phyloP scores from a whole-genome alignment of 2,797 vertebrate genomes.

The Luscinia luscinia region DNA sequence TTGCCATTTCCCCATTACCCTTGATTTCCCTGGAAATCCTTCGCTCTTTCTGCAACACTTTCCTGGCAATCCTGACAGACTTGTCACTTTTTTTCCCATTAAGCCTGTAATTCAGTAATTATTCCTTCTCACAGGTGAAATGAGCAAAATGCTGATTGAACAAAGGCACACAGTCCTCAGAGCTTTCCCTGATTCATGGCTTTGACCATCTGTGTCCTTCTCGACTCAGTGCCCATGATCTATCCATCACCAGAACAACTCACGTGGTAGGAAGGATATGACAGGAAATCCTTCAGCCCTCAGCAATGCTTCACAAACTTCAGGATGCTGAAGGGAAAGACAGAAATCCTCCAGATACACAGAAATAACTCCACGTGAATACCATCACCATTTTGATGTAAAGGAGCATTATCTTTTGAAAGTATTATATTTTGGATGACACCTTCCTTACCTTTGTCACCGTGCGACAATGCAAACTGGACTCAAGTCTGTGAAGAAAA shows the following conservation, averaged over 20 bases:
- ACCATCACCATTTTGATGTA: not conserved
- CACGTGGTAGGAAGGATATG: conserved; percentile 70
- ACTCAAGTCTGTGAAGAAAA: not conserved
- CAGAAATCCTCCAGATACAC: not conserved
- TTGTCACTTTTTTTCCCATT: conserved; percentile 71
- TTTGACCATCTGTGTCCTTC: conserved; percentile 99
- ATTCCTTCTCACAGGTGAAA: conserved; percentile 74
- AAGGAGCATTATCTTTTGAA: not conserved
- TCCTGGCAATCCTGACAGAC: conserved; percentile 47
- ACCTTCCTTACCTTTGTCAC: not conserved
- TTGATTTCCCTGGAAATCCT: not conserved
- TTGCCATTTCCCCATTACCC: not conserved
- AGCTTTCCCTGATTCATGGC: conserved; percentile 82
- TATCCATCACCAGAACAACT: conserved; percentile 85
- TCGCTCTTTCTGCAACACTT: conserved; percentile 27
- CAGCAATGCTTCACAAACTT: conserved; percentile 76
- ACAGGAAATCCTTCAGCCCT: conserved; percentile 80
- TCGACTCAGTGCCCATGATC: conserved; percentile 88
- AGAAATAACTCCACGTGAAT: conserved; percentile 55
- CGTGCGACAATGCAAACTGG: accelerated
- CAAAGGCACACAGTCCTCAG: conserved; percentile 65
- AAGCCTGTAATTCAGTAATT: conserved; percentile 80
- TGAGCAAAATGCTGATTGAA: conserved; percentile 81
- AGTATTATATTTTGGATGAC: accelerated
- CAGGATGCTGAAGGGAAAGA: conserved; percentile 76